phyloP scores from a whole-genome alignment of 1,140 invertebrate species.

The Pomacea maculata region DNA sequence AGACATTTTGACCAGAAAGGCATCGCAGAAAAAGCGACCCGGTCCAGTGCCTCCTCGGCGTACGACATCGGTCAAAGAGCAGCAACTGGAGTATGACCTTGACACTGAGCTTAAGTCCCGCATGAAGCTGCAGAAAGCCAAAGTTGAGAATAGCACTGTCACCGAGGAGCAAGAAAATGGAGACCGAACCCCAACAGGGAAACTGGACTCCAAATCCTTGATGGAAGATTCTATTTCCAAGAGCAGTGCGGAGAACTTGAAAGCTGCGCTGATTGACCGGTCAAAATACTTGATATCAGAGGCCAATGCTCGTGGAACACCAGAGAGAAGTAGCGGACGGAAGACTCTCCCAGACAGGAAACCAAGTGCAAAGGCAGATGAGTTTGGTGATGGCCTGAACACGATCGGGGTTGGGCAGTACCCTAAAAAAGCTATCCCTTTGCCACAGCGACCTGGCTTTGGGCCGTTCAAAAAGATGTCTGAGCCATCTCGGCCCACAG shows the following conservation, averaged over 20 bases:
- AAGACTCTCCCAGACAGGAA: slow-evolving; percentile 28
- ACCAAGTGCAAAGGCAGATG: slow-evolving; percentile 20
- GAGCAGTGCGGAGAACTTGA: slow-evolving; percentile 52
- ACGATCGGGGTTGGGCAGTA: slow-evolving; percentile 44
- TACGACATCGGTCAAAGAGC: slow-evolving; percentile 44
- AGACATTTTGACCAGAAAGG: slow-evolving; percentile 47
- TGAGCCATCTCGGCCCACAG: slow-evolving; percentile 22
- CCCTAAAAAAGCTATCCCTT: slow-evolving; percentile 55
- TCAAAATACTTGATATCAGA: slow-evolving; percentile 58
- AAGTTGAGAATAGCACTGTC: slow-evolving; percentile 52
- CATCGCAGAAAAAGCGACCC: slow-evolving; percentile 47
- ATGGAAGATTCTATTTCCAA: slow-evolving; percentile 38
- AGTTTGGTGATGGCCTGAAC: slow-evolving; percentile 29
- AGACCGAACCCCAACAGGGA: slow-evolving; percentile 12
- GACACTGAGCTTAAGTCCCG: slow-evolving; percentile 55
- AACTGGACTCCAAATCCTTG: slow-evolving; percentile 32
- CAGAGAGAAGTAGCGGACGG: slow-evolving; percentile 45
- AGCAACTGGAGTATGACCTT: slow-evolving; percentile 28
- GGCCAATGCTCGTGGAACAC: slow-evolving; percentile 38
- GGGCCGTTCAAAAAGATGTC: slow-evolving; percentile 43
- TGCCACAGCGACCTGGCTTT: slow-evolving; percentile 46
- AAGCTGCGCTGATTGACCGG: slow-evolving; percentile 55
- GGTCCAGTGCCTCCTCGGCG: slow-evolving; percentile 50
- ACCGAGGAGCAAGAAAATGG: slow-evolving; percentile 35
- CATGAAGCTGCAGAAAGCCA: slow-evolving; percentile 60